Conservation (phyloP, 2,888 invertebrate species). For the Ariolimax columbianus region DNA sequence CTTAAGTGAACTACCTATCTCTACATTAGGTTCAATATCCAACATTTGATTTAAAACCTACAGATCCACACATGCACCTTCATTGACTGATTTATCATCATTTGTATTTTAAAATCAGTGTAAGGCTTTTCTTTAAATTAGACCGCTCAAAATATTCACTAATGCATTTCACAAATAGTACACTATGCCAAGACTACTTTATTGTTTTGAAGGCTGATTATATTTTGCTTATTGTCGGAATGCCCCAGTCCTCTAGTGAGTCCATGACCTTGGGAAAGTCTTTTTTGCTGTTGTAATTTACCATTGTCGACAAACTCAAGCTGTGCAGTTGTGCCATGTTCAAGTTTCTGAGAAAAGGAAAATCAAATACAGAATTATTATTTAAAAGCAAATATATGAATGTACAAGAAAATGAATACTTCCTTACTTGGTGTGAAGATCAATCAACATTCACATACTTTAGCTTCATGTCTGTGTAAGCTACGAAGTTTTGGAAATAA, state of each 20-base stretch:
- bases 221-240: neutral
- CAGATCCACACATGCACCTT: too few relatives aligned
- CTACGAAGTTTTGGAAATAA: too few relatives aligned
- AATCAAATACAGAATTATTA: neutral
- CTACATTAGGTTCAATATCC: too few relatives aligned
- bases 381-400: neutral
- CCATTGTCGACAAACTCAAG: constrained; percentile 47
- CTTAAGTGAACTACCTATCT: too few relatives aligned
- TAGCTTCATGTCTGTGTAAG: too few relatives aligned
- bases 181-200: neutral
- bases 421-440: neutral
- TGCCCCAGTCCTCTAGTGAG: constrained; percentile 13
- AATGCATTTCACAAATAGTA: neutral
- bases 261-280: neutral
- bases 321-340: constrained; percentile 51
- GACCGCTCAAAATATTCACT: neutral
- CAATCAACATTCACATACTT: neutral
- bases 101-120: too few relatives aligned
- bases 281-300: constrained; percentile 15
- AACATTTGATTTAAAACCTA: too few relatives aligned
- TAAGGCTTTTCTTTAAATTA: too few relatives aligned
- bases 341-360: constrained; percentile 26
- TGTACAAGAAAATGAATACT: neutral
- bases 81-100: too few relatives aligned
- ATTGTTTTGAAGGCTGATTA: constrained; percentile 39